Evolutionary conservation across 2,888 invertebrate genomes (phyloP), one percentile per base, ranked within the genome.

Genomic region (Tetragonisca angustula): DNA sequence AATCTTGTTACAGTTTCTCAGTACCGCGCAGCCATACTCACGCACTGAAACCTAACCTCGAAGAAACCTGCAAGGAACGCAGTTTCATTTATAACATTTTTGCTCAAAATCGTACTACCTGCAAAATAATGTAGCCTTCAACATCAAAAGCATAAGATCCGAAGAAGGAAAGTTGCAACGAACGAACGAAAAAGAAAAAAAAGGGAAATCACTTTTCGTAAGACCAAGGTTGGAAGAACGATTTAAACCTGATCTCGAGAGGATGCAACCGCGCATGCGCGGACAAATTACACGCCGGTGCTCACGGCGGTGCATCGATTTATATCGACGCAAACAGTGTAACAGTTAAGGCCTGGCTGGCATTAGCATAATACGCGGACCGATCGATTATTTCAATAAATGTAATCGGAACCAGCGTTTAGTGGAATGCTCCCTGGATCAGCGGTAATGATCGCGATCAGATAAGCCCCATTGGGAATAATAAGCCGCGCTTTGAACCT

Each of bases 311-410:
- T 36, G 32, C 27, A 65, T 79, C 76, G 61, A 83, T 83, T 79
- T 72, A 75, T 75, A 36, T n/a, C 61, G 83, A 56, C 36, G 65
- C 54, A 67, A 83, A 81, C 76, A 62, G 81, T 69, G 32, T 54
- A 52, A 79, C 59, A 64, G 24, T 15, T 21, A 68, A 24, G 15
- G 65, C 19, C 61, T 61, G 32, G n/a, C 36, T 9, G 21, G 54
- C 43, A 86, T 86, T 86, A 79, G 79, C 86, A 86, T 86, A 86
- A 86, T 79, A 64, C 64, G 65, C 32, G 56, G 67, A 76, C 52
- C 65, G 88, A 83, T 79, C 79, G 73, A 88, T 88, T 83, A 87
- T 87, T 85, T 87, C 88, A 85, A 88, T 88, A 87, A 88, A 88
- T 73, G 88, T 86, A 84, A 88, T 79, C 76, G 59, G 70, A 84